Percentiles rank a stretch among this genome's conserved stretches.
Evolutionary conservation across 1,140 invertebrate species (phyloP).

Genomic region (Asbolus verrucosus): DNA sequence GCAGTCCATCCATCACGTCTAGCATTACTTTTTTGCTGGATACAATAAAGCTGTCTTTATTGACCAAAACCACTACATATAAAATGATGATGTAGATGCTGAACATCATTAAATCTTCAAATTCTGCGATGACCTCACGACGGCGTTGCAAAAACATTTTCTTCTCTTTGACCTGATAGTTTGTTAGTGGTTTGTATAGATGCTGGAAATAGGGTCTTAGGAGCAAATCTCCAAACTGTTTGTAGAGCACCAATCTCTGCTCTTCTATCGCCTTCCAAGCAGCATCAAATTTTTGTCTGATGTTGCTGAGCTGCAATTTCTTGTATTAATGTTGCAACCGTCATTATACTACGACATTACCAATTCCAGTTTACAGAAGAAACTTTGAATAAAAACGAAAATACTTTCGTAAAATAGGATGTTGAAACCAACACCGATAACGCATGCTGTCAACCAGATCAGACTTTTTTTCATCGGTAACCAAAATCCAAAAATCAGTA

Average conservation of each 20-base stretch:
- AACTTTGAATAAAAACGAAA: neutral
- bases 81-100: conserved; percentile 54
- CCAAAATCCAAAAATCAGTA: conserved; percentile 8
- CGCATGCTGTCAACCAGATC: neutral
- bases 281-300: neutral
- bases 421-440: neutral
- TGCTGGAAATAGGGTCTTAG: conserved; percentile 55
- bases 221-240: conserved; percentile 43
- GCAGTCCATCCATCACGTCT: conserved; percentile 37
- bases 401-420: neutral
- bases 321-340: too few species aligned
- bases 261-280: neutral
- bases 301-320: neutral
- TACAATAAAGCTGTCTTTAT: conserved; percentile 47
- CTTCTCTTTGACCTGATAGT: too few species aligned
- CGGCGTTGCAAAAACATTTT: neutral
- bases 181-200: conserved; percentile 44
- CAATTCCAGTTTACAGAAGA: conserved; percentile 8
- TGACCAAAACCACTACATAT: conserved; percentile 52
- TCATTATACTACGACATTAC: neutral
- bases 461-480: neutral
- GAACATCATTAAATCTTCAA: conserved; percentile 54
- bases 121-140: neutral
- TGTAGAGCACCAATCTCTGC: conserved; percentile 21
- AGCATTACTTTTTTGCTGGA: conserved; percentile 47